A percentile compares a stretch with the other conserved stretches of the same genome.
phyloP scores from a whole-genome alignment of 2,797 vertebrate genomes.

The Adelosebastes latens region DNA sequence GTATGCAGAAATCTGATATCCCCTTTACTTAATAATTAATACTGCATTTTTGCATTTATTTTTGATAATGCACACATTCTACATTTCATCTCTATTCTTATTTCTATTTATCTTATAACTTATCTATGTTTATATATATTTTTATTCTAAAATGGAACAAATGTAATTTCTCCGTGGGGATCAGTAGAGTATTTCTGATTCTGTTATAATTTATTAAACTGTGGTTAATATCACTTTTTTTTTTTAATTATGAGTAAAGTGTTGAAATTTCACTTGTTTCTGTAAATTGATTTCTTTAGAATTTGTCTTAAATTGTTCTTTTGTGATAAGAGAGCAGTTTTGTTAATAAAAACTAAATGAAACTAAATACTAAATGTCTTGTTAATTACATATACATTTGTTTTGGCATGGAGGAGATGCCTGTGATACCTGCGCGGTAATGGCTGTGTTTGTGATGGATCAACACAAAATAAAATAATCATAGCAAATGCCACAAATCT shows the following conservation, averaged over 20 bases:
- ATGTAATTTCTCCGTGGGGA: too few relatives aligned
- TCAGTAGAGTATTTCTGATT: too few relatives aligned
- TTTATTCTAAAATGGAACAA: too few relatives aligned
- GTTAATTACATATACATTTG: neutral
- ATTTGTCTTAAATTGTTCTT: neutral
- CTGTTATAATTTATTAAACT: too few relatives aligned
- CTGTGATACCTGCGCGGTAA: accelerated
- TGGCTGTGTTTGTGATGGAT: too few relatives aligned
- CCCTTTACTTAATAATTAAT: too few relatives aligned
- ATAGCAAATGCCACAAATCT: neutral
- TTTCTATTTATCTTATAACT: too few relatives aligned
- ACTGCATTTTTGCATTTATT: too few relatives aligned
- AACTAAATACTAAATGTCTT: neutral
- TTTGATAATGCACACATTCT: too few relatives aligned
- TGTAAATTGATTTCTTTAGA: neutral
- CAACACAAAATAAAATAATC: neutral
- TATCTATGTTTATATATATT: too few relatives aligned
- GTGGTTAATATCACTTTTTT: accelerated
- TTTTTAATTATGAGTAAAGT: neutral
- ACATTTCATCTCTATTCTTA: too few relatives aligned
- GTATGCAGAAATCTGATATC: too few relatives aligned
- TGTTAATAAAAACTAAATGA: neutral
- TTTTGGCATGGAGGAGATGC: neutral
- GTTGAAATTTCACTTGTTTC: neutral
- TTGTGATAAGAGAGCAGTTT: neutral